Evolutionary conservation across 2,888 invertebrate genomes (phyloP).

Genomic region (Hypena proboscidalis): DNA sequence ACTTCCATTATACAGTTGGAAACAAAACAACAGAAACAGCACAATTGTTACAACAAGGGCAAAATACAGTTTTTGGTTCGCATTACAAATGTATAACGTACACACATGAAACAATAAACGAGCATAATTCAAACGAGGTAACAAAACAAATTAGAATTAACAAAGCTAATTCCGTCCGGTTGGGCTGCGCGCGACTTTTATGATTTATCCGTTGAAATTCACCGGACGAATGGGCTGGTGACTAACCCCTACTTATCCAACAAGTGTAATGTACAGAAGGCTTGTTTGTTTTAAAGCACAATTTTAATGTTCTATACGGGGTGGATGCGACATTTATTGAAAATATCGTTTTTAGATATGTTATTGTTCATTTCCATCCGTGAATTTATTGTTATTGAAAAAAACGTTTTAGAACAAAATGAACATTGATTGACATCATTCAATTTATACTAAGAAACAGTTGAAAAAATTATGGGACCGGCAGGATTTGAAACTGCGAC

Average conservation of each 20-base stretch:
- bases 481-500: no score
- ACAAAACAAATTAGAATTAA: slow-evolving; percentile 62
- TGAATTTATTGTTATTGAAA: no score
- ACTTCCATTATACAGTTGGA: not conserved
- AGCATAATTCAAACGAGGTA: slow-evolving; percentile 44
- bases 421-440: no score
- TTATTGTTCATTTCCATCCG: no score
- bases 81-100: slow-evolving; percentile 39
- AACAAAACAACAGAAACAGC: slow-evolving; percentile 31
- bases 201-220: slow-evolving; percentile 64
- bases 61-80: slow-evolving; percentile 27
- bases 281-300: no score
- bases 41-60: slow-evolving; percentile 29
- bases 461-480: no score
- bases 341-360: no score
- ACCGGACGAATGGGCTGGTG: slow-evolving; percentile 34
- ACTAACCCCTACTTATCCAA: slow-evolving; percentile 20
- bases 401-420: no score
- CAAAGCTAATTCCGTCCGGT: slow-evolving; percentile 56
- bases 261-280: no score
- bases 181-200: slow-evolving; percentile 55
- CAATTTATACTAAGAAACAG: no score
- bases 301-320: no score
- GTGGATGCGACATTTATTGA: no score
- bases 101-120: slow-evolving; percentile 52